Conservation (phyloP, 1,140 invertebrate species). For the Calephelis virginiensis region DNA sequence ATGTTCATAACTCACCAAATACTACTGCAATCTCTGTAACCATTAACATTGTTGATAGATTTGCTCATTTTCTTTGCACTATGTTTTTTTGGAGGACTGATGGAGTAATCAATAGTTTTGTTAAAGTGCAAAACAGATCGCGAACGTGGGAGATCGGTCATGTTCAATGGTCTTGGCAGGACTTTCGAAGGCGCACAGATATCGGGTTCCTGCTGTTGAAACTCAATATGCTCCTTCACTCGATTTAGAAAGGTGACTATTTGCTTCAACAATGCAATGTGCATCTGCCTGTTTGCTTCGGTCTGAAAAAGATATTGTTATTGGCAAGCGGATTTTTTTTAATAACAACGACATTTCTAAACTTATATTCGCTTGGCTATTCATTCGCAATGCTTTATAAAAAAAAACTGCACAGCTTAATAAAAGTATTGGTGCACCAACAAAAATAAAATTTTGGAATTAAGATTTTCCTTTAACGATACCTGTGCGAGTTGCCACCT, state of each 20-base stretch:
- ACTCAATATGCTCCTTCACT: conserved; percentile 82
- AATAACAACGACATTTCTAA: conserved; percentile 21
- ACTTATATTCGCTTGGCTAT: conserved; percentile 32
- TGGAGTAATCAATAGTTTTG: conserved; percentile 57
- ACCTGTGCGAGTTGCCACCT: conserved; percentile 91
- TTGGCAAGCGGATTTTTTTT: conserved; percentile 34
- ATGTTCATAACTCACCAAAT: conserved; percentile 56
- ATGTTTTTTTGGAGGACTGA: conserved; percentile 55
- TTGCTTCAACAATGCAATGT: conserved; percentile 88
- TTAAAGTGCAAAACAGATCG: conserved; percentile 60
- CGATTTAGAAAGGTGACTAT: conserved; percentile 86
- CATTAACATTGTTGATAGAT: conserved; percentile 69
- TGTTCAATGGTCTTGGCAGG: conserved; percentile 45
- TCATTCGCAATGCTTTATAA: conserved; percentile 30
- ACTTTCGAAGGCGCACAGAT: conserved; percentile 62
- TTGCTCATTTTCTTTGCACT: conserved; percentile 66
- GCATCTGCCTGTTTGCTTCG: conserved; percentile 88
- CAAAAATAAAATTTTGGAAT: conserved; percentile 16
- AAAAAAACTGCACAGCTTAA: conserved; percentile 17
- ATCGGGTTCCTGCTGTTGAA: conserved; percentile 44
- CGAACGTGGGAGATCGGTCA: conserved; percentile 77
- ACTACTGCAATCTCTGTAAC: conserved; percentile 56
- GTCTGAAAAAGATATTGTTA: conserved; percentile 79
- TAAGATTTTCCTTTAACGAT: conserved; percentile 27
- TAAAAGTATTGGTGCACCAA: conserved; percentile 52